These are phyloP conservation scores for Tachina grossa DNA, from an alignment of 2,888 invertebrate species.

Conservation along the genomic window DNA sequence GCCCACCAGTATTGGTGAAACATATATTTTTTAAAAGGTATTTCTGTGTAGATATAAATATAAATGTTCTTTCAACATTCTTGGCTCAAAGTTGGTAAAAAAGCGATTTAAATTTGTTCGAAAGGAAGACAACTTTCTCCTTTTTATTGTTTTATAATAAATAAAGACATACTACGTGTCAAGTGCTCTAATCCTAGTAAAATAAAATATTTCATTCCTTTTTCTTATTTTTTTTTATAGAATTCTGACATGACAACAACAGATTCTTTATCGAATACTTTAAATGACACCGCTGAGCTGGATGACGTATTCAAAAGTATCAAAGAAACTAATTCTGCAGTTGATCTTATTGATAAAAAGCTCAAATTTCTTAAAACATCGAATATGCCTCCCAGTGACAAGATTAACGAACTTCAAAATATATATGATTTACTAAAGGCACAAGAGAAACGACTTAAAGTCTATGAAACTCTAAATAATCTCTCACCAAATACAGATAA, in stretches of 20 bases:
- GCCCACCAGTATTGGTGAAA: no score
- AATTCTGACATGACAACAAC: not conserved
- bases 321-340: conserved; percentile 38
- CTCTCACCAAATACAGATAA: not conserved
- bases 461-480: conserved; percentile 38
- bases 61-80: no score
- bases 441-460: conserved; percentile 40
- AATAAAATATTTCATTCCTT: no score
- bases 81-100: no score
- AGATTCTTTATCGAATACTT: not conserved
- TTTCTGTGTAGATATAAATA: no score
- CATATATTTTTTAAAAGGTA: no score
- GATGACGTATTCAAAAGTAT: conserved; percentile 32
- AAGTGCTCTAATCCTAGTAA: no score
- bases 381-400: conserved; percentile 31
- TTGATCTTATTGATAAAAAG: conserved; percentile 41
- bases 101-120: no score
- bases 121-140: no score
- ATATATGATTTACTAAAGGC: conserved; percentile 50
- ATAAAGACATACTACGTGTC: no score
- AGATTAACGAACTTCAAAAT: conserved; percentile 36
- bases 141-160: no score
- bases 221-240: conserved; percentile 9
- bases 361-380: conserved; percentile 36
- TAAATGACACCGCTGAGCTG: not conserved